Evolutionary conservation across 2,113 vertebrate genomes (phyloP).

Genomic region (Brachyhypopomus gauderio): DNA sequence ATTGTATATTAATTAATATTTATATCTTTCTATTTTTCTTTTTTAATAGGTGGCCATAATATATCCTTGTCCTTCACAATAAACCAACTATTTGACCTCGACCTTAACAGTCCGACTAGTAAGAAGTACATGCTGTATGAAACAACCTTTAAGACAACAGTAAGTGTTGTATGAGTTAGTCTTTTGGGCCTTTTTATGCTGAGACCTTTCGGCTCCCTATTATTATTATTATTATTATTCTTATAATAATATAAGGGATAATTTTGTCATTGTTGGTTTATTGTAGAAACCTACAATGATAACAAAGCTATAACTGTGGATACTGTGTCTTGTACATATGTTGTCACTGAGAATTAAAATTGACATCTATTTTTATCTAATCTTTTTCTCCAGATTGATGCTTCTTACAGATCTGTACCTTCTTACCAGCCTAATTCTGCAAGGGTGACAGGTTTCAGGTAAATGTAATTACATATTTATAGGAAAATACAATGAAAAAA

Average conservation of each 20-base stretch:
- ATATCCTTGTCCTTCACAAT: slow-evolving; percentile 21
- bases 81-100: slow-evolving; percentile 24
- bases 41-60: not conserved
- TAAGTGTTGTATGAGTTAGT: slow-evolving; percentile 19
- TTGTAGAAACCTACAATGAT: too few species aligned
- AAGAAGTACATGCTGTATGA: slow-evolving; percentile 28
- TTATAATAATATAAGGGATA: not conserved
- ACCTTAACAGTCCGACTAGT: slow-evolving; percentile 12
- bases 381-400: slow-evolving; percentile 31
- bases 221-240: not conserved
- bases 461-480: not conserved
- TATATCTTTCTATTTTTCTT: not conserved
- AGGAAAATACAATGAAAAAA: too few species aligned
- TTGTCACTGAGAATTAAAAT: not conserved
- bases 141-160: slow-evolving; percentile 2
- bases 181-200: not conserved
- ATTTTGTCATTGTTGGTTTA: not conserved
- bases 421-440: slow-evolving; percentile 18
- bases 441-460: slow-evolving; percentile 38
- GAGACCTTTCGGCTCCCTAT: too few species aligned
- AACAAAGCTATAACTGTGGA: not conserved
- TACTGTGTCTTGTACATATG: not conserved
- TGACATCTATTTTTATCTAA: not conserved
- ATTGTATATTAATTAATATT: not conserved
- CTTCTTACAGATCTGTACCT: not conserved